These are phyloP conservation scores for Anas bahamensis DNA, from an alignment of 2,797 vertebrate genomes.

Conservation along the genomic window DNA sequence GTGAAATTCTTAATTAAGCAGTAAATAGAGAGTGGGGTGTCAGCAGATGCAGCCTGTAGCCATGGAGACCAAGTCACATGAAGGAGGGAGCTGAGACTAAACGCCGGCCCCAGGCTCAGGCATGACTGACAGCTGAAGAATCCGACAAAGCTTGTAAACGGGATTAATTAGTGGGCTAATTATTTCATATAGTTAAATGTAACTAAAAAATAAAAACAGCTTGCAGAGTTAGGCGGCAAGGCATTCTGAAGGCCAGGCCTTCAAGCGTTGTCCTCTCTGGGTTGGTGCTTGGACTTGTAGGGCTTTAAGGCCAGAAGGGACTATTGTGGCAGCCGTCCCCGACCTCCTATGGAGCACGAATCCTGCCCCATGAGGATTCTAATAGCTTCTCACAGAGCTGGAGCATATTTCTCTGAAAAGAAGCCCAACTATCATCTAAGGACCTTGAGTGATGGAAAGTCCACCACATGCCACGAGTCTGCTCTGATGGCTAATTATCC, in stretches of 20 bases:
- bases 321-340: slow-evolving; percentile 7
- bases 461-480: slow-evolving; percentile 31
- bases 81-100: slow-evolving; percentile 68
- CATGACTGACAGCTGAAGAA: slow-evolving; percentile 85
- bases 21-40: slow-evolving; percentile 87
- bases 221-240: not conserved
- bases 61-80: slow-evolving; percentile 84
- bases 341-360: not conserved
- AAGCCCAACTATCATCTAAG: not conserved
- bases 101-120: slow-evolving; percentile 70
- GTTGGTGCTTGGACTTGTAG: not conserved
- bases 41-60: slow-evolving; percentile 87
- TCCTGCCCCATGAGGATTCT: not conserved
- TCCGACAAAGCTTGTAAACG: slow-evolving; percentile 86
- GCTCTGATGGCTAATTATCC: slow-evolving; percentile 16
- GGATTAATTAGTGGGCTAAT: slow-evolving; percentile 86
- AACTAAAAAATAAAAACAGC: slow-evolving; percentile 78
- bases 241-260: not conserved
- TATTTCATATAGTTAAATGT: slow-evolving; percentile 81
- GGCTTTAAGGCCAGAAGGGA: slow-evolving; percentile 24
- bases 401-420: slow-evolving; percentile 18
- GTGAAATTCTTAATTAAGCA: slow-evolving; percentile 91
- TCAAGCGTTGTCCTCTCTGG: not conserved
- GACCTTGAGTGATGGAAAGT: slow-evolving; percentile 34
- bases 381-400: not conserved